Percentiles rank a stretch among this genome's conserved stretches.
phyloP scores from a whole-genome alignment of 2,888 invertebrate genomes.

The Tetragnatha montana region DNA sequence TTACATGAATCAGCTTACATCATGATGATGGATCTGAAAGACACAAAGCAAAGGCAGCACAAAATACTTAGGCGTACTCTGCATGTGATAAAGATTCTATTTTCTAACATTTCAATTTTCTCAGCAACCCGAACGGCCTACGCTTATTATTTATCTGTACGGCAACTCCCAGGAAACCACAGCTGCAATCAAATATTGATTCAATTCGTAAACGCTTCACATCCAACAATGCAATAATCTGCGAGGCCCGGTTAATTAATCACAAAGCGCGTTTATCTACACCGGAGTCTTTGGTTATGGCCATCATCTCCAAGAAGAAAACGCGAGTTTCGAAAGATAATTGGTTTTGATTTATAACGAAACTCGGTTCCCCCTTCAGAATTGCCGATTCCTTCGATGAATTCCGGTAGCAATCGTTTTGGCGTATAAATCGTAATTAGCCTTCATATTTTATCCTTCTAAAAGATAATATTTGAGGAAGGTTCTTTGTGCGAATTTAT shows the following conservation, averaged over 20 bases:
- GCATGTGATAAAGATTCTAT: background rate
- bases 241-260: background rate
- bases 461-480: background rate
- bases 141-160: background rate
- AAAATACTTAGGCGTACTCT: background rate
- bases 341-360: background rate
- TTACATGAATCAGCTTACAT: too few species aligned
- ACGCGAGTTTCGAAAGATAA: background rate
- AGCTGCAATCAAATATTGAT: background rate
- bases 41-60: too few species aligned
- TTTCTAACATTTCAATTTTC: background rate
- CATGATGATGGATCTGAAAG: too few species aligned
- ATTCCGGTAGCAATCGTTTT: background rate
- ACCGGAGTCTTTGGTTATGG: background rate
- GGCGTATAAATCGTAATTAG: background rate
- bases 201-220: background rate
- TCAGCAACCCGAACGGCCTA: background rate
- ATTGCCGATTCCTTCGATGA: background rate
- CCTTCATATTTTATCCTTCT: background rate
- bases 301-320: background rate
- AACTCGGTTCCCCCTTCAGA: background rate
- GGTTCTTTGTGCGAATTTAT: background rate
- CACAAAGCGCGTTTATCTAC: background rate
- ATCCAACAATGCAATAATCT: background rate
- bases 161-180: background rate